phyloP scores from a whole-genome alignment of 2,113 vertebrate species.

The Varanus salvator region DNA sequence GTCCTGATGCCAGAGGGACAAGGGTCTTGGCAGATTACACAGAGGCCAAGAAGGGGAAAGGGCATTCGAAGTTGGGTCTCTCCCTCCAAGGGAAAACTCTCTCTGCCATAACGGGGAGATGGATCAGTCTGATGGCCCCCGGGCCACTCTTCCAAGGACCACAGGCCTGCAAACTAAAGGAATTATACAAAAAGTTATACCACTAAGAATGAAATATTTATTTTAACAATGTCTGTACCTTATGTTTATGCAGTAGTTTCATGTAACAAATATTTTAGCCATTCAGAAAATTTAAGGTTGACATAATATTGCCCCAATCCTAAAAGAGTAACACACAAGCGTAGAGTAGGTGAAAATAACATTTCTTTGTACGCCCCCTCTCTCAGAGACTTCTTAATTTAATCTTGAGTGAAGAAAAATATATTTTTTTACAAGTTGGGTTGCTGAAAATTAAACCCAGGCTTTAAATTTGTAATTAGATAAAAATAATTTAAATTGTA shows the following conservation, averaged over 20 bases:
- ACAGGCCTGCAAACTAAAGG: neutral
- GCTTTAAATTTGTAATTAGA: neutral
- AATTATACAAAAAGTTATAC: neutral
- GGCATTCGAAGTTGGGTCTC: too few relatives aligned
- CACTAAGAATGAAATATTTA: neutral
- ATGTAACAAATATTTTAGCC: neutral
- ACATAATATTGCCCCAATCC: neutral
- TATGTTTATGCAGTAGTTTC: neutral
- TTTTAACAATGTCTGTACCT: neutral
- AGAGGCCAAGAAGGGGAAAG: too few relatives aligned
- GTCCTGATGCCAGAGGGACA: too few relatives aligned
- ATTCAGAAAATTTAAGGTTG: neutral
- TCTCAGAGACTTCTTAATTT: neutral
- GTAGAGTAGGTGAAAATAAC: neutral
- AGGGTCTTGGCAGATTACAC: too few relatives aligned
- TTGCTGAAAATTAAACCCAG: too few relatives aligned
- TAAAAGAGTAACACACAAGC: neutral
- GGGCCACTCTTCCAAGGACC: too few relatives aligned
- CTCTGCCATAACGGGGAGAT: too few relatives aligned
- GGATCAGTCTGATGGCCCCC: too few relatives aligned
- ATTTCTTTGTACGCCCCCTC: neutral
- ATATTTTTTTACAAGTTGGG: too few relatives aligned
- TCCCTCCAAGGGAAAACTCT: too few relatives aligned
- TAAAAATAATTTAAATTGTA: neutral
- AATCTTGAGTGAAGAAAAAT: too few relatives aligned